Percentiles rank a stretch among this genome's conserved stretches.
Evolutionary conservation across 2,113 vertebrate genomes (phyloP).

Genomic region (Jacana jacana): DNA sequence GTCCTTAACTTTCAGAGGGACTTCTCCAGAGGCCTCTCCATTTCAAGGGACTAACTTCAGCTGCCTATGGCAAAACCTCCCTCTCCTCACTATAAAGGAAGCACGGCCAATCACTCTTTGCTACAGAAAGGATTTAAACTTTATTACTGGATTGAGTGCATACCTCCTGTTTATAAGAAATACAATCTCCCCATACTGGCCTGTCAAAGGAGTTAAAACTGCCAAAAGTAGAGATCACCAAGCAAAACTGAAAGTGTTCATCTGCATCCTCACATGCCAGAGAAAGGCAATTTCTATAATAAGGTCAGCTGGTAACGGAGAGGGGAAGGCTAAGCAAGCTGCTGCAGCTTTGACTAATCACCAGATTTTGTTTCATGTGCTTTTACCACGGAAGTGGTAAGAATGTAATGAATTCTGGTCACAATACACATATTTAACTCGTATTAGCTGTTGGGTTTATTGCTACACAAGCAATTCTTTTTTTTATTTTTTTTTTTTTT

Average conservation of each 20-base stretch:
- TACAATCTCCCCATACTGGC: neutral
- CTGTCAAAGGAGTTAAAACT: neutral
- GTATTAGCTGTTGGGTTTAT: neutral
- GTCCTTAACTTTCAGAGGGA: neutral
- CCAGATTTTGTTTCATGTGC: neutral
- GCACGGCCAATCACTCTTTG: neutral
- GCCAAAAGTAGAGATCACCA: neutral
- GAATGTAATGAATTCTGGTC: neutral
- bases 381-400: neutral
- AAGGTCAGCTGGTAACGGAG: neutral
- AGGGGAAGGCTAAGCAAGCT: neutral
- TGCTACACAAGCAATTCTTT: neutral
- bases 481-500: neutral
- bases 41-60: neutral
- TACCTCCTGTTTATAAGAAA: neutral
- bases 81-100: neutral
- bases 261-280: neutral
- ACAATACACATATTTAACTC: neutral
- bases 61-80: neutral
- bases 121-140: neutral
- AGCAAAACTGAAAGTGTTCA: neutral
- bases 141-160: neutral
- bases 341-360: neutral
- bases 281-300: neutral
- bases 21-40: neutral